Base-by-base conservation (phyloP, 2,113 vertebrate species). In the Labrus mixtus region DNA sequence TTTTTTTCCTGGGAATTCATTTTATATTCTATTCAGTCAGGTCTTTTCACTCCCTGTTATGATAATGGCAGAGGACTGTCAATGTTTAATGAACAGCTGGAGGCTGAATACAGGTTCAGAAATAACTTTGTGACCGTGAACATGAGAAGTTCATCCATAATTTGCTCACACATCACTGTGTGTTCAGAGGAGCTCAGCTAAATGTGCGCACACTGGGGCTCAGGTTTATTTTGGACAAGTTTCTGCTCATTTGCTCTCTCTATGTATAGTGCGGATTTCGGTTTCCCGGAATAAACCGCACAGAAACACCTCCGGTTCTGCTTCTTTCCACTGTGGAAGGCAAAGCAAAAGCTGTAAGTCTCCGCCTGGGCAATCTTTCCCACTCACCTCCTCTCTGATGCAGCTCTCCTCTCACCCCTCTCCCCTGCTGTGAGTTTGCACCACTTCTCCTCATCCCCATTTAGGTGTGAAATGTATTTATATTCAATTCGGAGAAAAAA, bases 391-490 rank as follows among this genome's bases (percentile, higher is more conserved):
- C 66, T 76, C 86, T 53, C 74, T 69, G 66, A 69, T 23, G 16
- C 71, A 39, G 55, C 58, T 65, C 68, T 43, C 55, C 58, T 65
- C 68, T 82, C 53, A 68, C 64, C 70, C 54, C 48, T 78, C 69
- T 60, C 43, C 51, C 66, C 68, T 53, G 19, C 78, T 67, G 76
- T 8, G 33, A 68, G 78, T 84, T 78, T 91, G 79, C 85, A 81
- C 66, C 77, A 63, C 74, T 82, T 78, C 81, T 57, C 68, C 74
- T 85, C 82, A 81, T 82, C 82, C 87, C 58, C 68, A 73, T 82
- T 90, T 82, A 88, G 79, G 80, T 89, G 85, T 92, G 87, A 92
- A 93, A 91, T 91, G 73, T 83, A 87, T 89, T 90, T 87, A 80
- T 89, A 87, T 89, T 91, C 79, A 81, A 81, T 79, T 83, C 46